Conservation (phyloP, 2,113 vertebrate species). For the human (Homo sapiens) region GRCh38 chr16:13561501-13562000, state of each 20-base stretch:
- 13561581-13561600: not conserved
- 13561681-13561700: not conserved
- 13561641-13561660: not conserved
- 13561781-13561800: not conserved
- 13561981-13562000: not conserved
- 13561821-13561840: not conserved
- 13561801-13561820: not conserved
- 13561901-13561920: not conserved
- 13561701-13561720: not conserved
- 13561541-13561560: not conserved
- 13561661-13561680: not conserved
- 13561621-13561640: not conserved
- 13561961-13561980: fast-evolving
- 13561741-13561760: not conserved
- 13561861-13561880: not conserved
- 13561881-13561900: not conserved
- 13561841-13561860: not conserved
- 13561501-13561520: not conserved
- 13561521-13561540: not conserved
- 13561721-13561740: not conserved
- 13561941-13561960: not conserved
- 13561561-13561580: not conserved
- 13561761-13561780: not conserved
- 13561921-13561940: not conserved
- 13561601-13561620: not conserved